Conservation (phyloP, 1,140 invertebrate species). For the Parasteatoda tepidariorum region DNA sequence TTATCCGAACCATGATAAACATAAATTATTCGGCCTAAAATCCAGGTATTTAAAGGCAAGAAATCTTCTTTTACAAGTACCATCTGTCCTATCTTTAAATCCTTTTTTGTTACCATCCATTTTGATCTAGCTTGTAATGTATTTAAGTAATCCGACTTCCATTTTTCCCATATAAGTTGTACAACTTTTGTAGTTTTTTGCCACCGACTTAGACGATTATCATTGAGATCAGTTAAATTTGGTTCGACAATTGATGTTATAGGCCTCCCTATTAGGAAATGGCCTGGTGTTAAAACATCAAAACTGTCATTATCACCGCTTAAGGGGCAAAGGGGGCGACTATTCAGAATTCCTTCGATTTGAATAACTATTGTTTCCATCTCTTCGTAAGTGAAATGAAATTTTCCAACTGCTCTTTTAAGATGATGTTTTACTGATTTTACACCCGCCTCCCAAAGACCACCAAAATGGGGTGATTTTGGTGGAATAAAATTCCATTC, state of each 20-base stretch:
- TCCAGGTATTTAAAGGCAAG: background rate
- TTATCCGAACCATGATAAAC: too few relatives aligned
- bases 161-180: background rate
- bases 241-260: too few relatives aligned
- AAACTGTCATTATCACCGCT: constrained; percentile 65
- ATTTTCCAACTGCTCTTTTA: constrained; percentile 44
- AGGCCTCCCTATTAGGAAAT: constrained; percentile 61
- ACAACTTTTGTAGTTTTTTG: background rate
- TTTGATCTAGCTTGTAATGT: background rate
- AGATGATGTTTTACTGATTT: constrained; percentile 63
- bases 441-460: constrained; percentile 60
- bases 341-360: constrained; percentile 67
- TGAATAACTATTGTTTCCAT: too few relatives aligned
- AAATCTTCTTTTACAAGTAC: background rate
- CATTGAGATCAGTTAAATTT: background rate
- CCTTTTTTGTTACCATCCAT: background rate
- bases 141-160: background rate
- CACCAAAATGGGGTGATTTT: constrained; percentile 66
- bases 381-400: constrained; percentile 63
- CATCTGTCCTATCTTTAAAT: background rate
- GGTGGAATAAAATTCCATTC: constrained; percentile 68
- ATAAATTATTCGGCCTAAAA: background rate
- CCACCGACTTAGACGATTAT: background rate
- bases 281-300: constrained; percentile 65
- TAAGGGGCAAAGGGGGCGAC: constrained; percentile 63